Evolutionary conservation across 2,888 invertebrate genomes (phyloP), one percentile per base, ranked within the genome.

Genomic region (Eumacrocentrus americanus): DNA sequence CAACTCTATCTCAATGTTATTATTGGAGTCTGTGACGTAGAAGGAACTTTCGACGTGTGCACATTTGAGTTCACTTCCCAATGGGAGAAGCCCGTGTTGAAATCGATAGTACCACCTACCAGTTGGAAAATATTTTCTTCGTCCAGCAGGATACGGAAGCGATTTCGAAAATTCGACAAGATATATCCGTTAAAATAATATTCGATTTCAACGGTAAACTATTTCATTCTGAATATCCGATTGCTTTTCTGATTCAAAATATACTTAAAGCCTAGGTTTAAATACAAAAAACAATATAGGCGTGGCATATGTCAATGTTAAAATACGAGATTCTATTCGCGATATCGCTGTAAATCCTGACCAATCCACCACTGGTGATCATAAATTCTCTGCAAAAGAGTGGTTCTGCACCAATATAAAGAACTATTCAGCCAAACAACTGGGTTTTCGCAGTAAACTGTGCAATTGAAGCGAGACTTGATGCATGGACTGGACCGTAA

Each of bases 401-500:
- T 18, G 40, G 38, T 38, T 38, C 46, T 44, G 60, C 7, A 40
- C 18, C 22, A 18, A 62, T 66, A 66, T 68, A 68, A 68, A 72
- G 66, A 70, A 68, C 62, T 61, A 62, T 65, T 52, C 51, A 29
- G 55, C 58, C 38, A 64, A 65, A 67, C 67, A 68, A 66, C 65
- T 61, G 61, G 61, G 42, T 57, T 44, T 59, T 65, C 48, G 60
- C 62, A 64, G 68, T 67, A 65, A 67, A 69, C 65, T 66, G 69
- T 70, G 70, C 72, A 67, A 71, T 71, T 67, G 71, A 71, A 61
- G 64, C 56, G 61, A 57, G 20, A 58, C 53, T 69, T 70, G 70
- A 72, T 72, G 64, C 63, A 72, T 67, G 64, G 64, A 59, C 35
- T 50, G 51, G 29, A 58, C 47, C 65, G 14, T 40, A 48, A 54